These are phyloP conservation scores for Catharus ustulatus DNA, from an alignment of 2,797 vertebrate species.

Conservation along the genomic window DNA sequence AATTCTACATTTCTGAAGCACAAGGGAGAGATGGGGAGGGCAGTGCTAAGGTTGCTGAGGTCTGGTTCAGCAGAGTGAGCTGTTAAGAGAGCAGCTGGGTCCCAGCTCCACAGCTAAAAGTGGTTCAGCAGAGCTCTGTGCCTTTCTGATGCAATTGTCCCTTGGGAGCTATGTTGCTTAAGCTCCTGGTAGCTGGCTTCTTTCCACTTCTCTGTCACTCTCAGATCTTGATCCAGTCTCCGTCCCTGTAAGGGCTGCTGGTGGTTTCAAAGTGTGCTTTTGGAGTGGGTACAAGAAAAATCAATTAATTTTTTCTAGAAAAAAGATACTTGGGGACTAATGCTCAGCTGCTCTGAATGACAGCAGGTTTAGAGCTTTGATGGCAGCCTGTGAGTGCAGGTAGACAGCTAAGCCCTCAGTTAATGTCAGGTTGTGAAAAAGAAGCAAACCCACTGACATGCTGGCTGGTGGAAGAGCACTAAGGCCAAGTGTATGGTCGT, in stretches of 20 bases:
- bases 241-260: not conserved
- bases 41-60: not conserved
- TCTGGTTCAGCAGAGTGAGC: not conserved
- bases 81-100: not conserved
- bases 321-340: not conserved
- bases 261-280: not conserved
- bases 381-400: not conserved
- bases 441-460: not conserved
- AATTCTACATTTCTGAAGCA: not conserved
- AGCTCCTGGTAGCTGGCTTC: not conserved
- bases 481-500: accelerated
- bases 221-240: not conserved
- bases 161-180: not conserved
- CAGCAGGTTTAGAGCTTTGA: not conserved
- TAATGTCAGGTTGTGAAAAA: not conserved
- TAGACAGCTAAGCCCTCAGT: not conserved
- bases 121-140: not conserved
- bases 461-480: not conserved
- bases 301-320: not conserved
- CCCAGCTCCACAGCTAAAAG: not conserved
- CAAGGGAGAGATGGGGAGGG: not conserved
- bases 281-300: not conserved
- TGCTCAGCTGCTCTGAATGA: not conserved
- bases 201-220: not conserved
- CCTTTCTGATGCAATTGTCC: not conserved